Evolutionary conservation across 2,797 vertebrate genomes (phyloP).

Genomic region (Cyprinella venusta): DNA sequence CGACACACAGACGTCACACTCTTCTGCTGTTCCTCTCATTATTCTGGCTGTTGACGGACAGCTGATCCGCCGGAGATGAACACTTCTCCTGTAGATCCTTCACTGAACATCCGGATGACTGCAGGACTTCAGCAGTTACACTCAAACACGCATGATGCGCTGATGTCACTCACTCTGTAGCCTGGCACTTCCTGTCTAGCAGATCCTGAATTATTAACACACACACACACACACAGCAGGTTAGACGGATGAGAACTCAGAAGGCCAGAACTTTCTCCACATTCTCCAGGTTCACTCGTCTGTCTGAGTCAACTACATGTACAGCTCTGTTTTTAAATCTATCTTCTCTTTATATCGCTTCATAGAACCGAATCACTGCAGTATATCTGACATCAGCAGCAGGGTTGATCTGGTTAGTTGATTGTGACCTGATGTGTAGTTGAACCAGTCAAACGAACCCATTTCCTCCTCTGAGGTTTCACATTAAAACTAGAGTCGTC

Average conservation of each 20-base stretch:
- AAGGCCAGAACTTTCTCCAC: not conserved
- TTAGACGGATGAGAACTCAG: not conserved
- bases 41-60: no score
- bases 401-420: not conserved
- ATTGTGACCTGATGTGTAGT: not conserved
- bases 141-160: not conserved
- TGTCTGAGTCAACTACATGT: no score
- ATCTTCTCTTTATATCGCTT: no score
- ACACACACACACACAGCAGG: not conserved
- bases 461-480: not conserved
- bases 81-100: not conserved
- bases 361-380: no score
- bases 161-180: not conserved
- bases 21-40: not conserved
- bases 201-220: constrained; percentile 5
- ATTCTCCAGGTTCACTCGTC: not conserved
- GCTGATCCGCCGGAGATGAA: not conserved
- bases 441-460: not conserved
- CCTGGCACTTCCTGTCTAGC: not conserved
- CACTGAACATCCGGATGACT: not conserved
- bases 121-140: constrained; percentile 5
- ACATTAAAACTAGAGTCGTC: not conserved
- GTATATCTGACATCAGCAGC: no score
- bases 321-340: no score
- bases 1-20: not conserved